phyloP scores from a whole-genome alignment of 2,888 invertebrate genomes.

The Artemia sp. region DNA sequence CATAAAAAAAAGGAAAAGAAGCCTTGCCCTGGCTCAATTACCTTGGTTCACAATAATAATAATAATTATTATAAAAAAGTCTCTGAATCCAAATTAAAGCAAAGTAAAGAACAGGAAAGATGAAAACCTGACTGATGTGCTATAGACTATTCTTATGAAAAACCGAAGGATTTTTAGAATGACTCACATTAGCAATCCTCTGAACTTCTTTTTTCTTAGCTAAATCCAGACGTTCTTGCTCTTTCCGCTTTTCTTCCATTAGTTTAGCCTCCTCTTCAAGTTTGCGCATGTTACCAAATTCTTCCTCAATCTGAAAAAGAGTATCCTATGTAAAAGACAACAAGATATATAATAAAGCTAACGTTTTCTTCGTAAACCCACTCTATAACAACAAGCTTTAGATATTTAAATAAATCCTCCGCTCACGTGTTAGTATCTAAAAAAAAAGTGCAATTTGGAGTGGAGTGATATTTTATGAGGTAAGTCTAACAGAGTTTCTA shows the following conservation, averaged over 20 bases:
- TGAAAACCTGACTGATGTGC: constrained; percentile 42
- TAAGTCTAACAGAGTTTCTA: too few relatives aligned
- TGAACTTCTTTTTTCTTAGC: constrained; percentile 73
- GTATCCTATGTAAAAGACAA: not conserved
- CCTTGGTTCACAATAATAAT: too few relatives aligned
- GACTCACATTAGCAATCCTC: constrained; percentile 53
- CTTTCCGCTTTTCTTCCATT: constrained; percentile 58
- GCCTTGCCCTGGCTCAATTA: too few relatives aligned
- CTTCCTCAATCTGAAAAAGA: constrained; percentile 51
- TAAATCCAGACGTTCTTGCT: constrained; percentile 64
- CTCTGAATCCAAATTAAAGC: too few relatives aligned
- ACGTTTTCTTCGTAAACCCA: too few relatives aligned
- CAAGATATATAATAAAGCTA: too few relatives aligned
- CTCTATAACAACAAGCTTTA: too few relatives aligned
- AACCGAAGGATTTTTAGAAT: constrained; percentile 17
- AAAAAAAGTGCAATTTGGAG: not conserved
- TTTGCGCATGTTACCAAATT: constrained; percentile 61
- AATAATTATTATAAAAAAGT: too few relatives aligned
- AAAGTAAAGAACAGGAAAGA: too few relatives aligned
- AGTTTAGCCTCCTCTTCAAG: constrained; percentile 57
- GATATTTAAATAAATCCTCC: not conserved
- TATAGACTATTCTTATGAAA: constrained; percentile 45
- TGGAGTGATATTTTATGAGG: too few relatives aligned
- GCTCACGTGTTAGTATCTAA: not conserved
- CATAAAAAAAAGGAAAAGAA: too few relatives aligned